Evolutionary conservation across 2,113 vertebrate genomes (phyloP).

Genomic region (Anhinga rufa): DNA sequence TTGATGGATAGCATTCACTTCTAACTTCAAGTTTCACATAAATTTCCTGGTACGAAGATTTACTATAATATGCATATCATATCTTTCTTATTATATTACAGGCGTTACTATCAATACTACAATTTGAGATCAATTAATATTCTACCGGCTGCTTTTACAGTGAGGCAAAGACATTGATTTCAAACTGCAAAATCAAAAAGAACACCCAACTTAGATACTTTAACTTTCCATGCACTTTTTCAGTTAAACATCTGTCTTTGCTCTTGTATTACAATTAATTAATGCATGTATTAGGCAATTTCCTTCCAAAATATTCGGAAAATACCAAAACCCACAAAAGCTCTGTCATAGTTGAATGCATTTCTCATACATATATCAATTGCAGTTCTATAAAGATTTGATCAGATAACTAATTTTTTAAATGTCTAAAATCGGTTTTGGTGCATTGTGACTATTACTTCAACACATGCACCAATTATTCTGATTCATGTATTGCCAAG

Average conservation of each 20-base stretch:
- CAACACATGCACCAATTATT: background rate
- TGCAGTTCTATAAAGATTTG: background rate
- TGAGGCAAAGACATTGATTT: background rate
- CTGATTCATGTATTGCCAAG: background rate
- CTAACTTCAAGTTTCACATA: background rate
- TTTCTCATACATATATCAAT: background rate
- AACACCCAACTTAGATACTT: background rate
- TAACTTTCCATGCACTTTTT: background rate
- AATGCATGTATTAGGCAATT: background rate
- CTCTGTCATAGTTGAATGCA: background rate
- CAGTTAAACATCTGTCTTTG: background rate
- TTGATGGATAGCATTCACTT: background rate
- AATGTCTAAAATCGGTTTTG: background rate
- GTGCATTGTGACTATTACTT: background rate
- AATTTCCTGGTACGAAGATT: background rate
- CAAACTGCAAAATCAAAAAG: background rate
- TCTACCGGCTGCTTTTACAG: background rate
- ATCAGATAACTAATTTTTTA: background rate
- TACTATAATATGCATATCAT: background rate
- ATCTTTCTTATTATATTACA: background rate
- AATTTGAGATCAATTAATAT: background rate
- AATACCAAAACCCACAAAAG: background rate
- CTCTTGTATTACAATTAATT: background rate
- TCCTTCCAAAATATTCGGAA: background rate
- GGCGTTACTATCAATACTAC: background rate